Evolutionary conservation across 1,140 invertebrate genomes (phyloP).

Genomic region (Drosophila sp.): DNA sequence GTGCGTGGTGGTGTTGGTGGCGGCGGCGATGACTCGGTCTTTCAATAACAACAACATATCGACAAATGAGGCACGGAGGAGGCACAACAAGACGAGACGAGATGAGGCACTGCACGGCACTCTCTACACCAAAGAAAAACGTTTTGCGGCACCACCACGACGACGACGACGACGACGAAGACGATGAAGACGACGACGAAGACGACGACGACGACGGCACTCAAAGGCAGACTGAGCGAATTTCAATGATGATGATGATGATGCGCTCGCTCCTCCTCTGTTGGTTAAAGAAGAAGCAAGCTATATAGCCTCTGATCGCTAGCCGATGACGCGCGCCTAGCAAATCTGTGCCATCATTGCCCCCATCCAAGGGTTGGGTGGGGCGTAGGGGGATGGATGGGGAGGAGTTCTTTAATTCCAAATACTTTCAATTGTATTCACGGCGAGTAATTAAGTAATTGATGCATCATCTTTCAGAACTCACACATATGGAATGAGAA

Average conservation of each 20-base stretch:
- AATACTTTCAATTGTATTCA: too few relatives aligned
- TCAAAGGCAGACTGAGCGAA: conserved; percentile 65
- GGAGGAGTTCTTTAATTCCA: too few relatives aligned
- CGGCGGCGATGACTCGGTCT: conserved; percentile 19
- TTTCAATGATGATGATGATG: conserved; percentile 26
- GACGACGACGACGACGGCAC: conserved; percentile 50
- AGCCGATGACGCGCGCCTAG: conserved; percentile 4
- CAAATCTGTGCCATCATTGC: conserved; percentile 4
- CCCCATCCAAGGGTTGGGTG: too few relatives aligned
- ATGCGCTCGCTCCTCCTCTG: neutral
- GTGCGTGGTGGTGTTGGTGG: conserved; percentile 16
- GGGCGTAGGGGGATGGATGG: too few relatives aligned
- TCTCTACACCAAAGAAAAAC: conserved; percentile 18
- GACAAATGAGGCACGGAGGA: neutral
- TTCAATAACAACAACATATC: conserved; percentile 65
- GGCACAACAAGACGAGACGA: too few relatives aligned
- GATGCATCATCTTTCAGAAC: too few relatives aligned
- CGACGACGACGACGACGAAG: too few relatives aligned
- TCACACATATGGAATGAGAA: neutral
- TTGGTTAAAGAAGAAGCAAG: neutral
- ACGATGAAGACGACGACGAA: conserved; percentile 33
- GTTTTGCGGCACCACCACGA: too few relatives aligned
- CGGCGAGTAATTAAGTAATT: neutral
- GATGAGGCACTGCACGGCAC: conserved; percentile 18
- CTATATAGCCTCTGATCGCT: neutral